Conservation (phyloP, 2,888 invertebrate species). For the Lochmaea crataegi region DNA sequence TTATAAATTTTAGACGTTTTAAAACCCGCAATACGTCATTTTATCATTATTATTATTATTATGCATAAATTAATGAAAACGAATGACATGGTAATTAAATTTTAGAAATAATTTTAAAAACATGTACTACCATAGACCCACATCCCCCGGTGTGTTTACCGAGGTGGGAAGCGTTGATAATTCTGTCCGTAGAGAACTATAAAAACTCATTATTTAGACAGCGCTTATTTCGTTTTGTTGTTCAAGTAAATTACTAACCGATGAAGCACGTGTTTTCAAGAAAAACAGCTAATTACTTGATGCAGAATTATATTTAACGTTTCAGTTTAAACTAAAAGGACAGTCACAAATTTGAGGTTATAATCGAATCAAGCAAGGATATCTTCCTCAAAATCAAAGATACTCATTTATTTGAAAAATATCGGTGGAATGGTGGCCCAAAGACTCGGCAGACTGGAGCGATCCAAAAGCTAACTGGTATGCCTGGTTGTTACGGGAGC, state of each 20-base stretch:
- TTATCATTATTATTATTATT: not conserved
- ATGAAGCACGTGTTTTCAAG: not conserved
- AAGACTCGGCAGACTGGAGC: too few species aligned
- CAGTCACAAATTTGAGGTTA: too few species aligned
- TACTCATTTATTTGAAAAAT: too few species aligned
- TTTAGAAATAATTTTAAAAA: not conserved
- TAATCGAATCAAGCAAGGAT: too few species aligned
- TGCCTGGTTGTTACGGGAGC: too few species aligned
- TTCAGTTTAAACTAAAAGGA: too few species aligned
- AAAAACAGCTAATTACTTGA: not conserved
- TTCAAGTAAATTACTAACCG: constrained; percentile 17
- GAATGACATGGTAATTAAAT: not conserved
- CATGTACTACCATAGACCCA: not conserved
- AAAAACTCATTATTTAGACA: constrained; percentile 26
- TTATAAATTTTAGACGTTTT: not conserved
- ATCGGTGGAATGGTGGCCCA: too few species aligned
- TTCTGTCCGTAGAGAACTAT: constrained; percentile 21
- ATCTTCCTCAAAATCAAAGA: too few species aligned
- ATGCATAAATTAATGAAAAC: constrained; percentile 7
- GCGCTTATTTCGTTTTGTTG: constrained; percentile 16
- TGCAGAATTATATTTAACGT: too few species aligned
- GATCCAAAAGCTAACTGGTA: too few species aligned
- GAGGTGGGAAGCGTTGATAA: constrained; percentile 8
- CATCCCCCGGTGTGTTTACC: not conserved
- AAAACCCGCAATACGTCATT: not conserved